Base-by-base conservation (phyloP, 2,797 vertebrate species). In the Tapera naevia region DNA sequence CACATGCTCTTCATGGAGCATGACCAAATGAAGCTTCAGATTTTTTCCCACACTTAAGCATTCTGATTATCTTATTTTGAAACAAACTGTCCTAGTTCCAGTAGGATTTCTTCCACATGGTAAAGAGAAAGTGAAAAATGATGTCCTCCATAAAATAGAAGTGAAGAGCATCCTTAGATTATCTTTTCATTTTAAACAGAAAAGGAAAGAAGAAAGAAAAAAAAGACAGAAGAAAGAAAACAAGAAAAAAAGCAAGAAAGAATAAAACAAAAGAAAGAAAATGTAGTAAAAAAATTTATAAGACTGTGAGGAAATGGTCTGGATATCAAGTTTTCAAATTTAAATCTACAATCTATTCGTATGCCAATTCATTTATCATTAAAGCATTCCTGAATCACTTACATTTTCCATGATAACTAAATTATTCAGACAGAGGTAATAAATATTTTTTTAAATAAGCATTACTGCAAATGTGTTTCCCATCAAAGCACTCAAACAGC, bases 91-190 rank as follows among this genome's bases (percentile, higher is more conserved):
- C 22, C 51, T 22, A 57, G 27, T 58, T 80, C 2, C 12, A 72
- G 11, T 61, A 87, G 7, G 41, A 65, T 6, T 46, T 87, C 11
- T 35, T 85, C 32, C 15, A 39, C 4, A 27, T 5, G 4, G 5
- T 43, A 78, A 80, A 64, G 7, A 35, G 12, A 79, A 71, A 75
- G 10, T 23, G 8, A 82, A 91, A 73, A 76, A 51, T 64, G 51
- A 78, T 3, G 5, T 30, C 7, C 22, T 76, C 28, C 39, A 35
- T 32, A 89, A 69, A 87, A 74, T 0, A 92, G 27, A 61, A 50
- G 9, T 0, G 1, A 80, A 69, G 15, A 57, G 3, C 8, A 78
- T 3, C 1, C 18, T 35, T 60, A 41, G 2, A 19, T 4, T 13
- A 27, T 3, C 5, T 91, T 75, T 72, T 51, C 2, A 72, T 86